Evolutionary conservation across 2,888 invertebrate genomes (phyloP), one percentile per base, ranked within the genome.

Genomic region (Standfussiana lucernea): DNA sequence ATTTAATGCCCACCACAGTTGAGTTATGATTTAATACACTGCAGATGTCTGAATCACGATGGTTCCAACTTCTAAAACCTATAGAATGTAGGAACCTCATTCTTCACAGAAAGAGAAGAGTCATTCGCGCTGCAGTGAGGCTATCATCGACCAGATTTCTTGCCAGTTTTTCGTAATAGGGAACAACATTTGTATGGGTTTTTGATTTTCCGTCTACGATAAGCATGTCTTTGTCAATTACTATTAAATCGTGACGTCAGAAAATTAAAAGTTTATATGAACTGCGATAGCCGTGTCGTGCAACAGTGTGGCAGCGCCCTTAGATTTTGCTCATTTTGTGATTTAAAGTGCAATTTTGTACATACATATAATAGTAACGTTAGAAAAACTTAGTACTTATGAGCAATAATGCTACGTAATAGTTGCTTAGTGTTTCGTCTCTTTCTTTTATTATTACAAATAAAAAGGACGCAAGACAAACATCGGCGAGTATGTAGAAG

Each of bases 361-460:
- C 75, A 86, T 80, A 82, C 69, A 78, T 78, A 7, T 82, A 78
- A 85, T 73, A 78, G 76, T 83, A 78, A 77, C 37, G 28, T 81
- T 86, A 88, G 85, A 84, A 80, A 82, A 86, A 86, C 75, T 79
- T 88, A 84, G 79, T 78, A 77, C 82, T 80, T 81, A 73, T 77
- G 72, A 86, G 80, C 87, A 80, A 85, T 82, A 79, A 88, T 77
- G 76, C 87, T 86, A 77, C 75, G 73, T 80, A 68, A 84, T 87
- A 87, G 85, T 71, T 76, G 79, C 87, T 84, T 87, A 88, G 84
- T 87, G 84, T 86, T 64, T 72, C 80, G 86, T 92, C 90, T 89
- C 87, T 82, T 87, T 88, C 78, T 86, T 90, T 90, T 88, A 88
- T 89, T 87, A 88, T 86, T 80, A 80, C 78, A 72, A 84, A 86